Evolutionary conservation across 2,113 vertebrate genomes (phyloP).

Genomic region (Pollachius pollachius): DNA sequence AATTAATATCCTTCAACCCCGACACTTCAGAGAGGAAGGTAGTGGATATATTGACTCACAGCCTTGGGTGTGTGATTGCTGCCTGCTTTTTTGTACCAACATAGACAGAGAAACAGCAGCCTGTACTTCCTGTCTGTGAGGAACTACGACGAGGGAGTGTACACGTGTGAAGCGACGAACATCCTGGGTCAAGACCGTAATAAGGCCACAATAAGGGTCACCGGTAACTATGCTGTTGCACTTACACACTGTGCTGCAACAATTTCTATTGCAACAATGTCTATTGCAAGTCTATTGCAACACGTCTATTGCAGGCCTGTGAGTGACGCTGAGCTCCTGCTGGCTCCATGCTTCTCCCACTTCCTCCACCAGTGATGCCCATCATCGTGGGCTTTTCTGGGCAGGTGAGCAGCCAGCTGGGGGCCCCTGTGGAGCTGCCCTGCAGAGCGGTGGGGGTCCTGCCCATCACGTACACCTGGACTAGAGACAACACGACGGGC

Average conservation of each 20-base stretch:
- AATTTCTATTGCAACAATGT: background rate
- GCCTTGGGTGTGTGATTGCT: background rate
- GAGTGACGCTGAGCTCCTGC: background rate
- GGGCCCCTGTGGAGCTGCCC: slow-evolving; percentile 54
- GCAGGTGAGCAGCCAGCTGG: slow-evolving; percentile 51
- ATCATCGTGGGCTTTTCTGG: slow-evolving; percentile 58
- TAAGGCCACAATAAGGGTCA: slow-evolving; percentile 59
- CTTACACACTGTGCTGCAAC: background rate
- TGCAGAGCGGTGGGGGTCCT: slow-evolving; percentile 68
- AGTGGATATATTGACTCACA: background rate
- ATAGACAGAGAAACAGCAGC: slow-evolving; percentile 65
- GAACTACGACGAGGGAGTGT: slow-evolving; percentile 70
- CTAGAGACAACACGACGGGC: slow-evolving; percentile 22
- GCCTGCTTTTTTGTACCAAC: slow-evolving; percentile 11
- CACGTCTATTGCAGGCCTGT: too few relatives aligned
- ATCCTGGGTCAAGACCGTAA: slow-evolving; percentile 52
- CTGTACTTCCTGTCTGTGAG: slow-evolving; percentile 69
- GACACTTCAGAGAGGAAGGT: too few relatives aligned
- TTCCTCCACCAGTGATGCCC: slow-evolving; percentile 62
- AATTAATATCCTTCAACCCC: too few relatives aligned
- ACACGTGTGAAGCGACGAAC: slow-evolving; percentile 71
- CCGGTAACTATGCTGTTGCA: slow-evolving; percentile 55
- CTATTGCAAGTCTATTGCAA: background rate
- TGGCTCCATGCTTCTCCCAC: background rate
- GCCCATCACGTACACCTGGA: slow-evolving; percentile 74